Evolutionary conservation across 2,113 vertebrate genomes (phyloP).

Genomic region (Indicator maculatus): DNA sequence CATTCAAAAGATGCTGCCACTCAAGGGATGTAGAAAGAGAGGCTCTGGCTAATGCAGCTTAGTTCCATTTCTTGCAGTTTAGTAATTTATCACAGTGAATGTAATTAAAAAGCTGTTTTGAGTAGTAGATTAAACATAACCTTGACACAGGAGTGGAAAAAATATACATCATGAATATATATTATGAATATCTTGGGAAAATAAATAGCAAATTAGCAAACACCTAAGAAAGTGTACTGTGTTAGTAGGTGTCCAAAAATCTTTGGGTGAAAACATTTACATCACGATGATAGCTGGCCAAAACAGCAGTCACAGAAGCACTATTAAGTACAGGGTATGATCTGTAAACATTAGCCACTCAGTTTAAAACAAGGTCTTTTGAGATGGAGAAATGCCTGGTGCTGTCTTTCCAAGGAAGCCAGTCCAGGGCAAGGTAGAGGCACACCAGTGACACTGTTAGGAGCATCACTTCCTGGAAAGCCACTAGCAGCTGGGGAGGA

Average conservation of each 20-base stretch:
- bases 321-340: neutral
- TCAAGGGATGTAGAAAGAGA: conserved; percentile 13
- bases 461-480: neutral
- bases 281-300: neutral
- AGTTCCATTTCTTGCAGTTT: conserved; percentile 28
- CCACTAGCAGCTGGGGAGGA: neutral
- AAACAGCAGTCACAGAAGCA: conserved; percentile 12
- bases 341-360: neutral
- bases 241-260: conserved; percentile 17
- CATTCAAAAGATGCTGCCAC: conserved; percentile 36
- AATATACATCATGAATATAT: neutral
- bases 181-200: neutral
- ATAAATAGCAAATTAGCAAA: neutral
- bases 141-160: neutral
- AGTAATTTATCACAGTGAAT: neutral
- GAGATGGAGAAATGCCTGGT: neutral
- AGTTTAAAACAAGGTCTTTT: neutral
- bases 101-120: neutral
- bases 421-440: neutral
- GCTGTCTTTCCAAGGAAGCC: neutral
- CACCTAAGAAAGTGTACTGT: neutral
- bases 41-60: conserved; percentile 4
- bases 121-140: neutral
- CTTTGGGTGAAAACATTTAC: conserved; percentile 27
- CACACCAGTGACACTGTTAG: rapidly evolving